Conservation (phyloP, 2,888 invertebrate genomes). For the Lypha dubia region DNA sequence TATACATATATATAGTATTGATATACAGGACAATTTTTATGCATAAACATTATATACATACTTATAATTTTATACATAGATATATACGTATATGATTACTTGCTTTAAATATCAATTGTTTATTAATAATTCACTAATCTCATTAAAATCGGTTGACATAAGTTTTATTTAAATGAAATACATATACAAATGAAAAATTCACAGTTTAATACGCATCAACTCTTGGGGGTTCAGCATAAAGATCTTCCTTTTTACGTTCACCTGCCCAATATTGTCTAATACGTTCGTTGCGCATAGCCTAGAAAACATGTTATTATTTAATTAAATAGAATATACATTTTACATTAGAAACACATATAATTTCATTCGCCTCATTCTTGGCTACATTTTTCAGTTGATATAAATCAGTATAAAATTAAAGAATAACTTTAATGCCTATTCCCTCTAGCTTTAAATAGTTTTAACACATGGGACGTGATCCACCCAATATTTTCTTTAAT, state of each 20-base stretch:
- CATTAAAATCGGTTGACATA: background rate
- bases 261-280: conserved; percentile 86
- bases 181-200: conserved; percentile 4
- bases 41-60: too few relatives aligned
- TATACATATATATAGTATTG: too few relatives aligned
- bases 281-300: conserved; percentile 87
- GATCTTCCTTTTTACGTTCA: conserved; percentile 85
- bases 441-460: too few relatives aligned
- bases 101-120: background rate
- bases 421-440: too few relatives aligned
- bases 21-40: too few relatives aligned
- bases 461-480: too few relatives aligned
- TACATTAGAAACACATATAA: too few relatives aligned
- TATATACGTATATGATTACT: background rate
- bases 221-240: conserved; percentile 85
- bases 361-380: too few relatives aligned
- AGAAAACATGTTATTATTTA: conserved; percentile 64
- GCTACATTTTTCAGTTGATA: background rate
- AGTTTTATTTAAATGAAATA: background rate
- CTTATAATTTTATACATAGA: too few relatives aligned
- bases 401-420: too few relatives aligned
- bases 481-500: too few relatives aligned
- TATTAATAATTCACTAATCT: background rate
- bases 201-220: conserved; percentile 85
- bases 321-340: background rate